Percentiles rank a stretch among this genome's conserved stretches.
phyloP scores from a whole-genome alignment of 2,888 invertebrate species.

The Chymomyza caudatula region DNA sequence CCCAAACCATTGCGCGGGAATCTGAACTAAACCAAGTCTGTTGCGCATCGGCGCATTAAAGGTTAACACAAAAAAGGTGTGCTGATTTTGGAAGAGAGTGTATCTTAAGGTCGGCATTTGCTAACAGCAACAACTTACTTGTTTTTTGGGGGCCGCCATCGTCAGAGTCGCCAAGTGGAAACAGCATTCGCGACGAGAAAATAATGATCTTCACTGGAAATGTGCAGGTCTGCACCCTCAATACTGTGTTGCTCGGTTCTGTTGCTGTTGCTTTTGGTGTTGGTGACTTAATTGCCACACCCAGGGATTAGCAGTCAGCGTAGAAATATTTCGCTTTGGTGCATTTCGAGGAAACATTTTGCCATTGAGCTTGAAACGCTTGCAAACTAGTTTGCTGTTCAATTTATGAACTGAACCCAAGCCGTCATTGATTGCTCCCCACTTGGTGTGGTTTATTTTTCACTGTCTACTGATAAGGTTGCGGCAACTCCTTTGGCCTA shows the following conservation, averaged over 20 bases:
- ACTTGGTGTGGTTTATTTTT: background rate
- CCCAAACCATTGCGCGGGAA: no score
- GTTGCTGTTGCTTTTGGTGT: conserved; percentile 17
- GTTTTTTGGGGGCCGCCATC: conserved; percentile 32
- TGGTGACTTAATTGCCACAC: conserved; percentile 70
- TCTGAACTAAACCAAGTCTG: no score
- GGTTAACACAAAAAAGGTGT: no score
- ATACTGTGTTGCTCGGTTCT: no score
- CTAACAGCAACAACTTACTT: background rate
- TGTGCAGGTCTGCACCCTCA: conserved; percentile 33
- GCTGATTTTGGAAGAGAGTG: no score
- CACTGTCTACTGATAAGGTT: background rate
- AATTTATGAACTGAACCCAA: background rate
- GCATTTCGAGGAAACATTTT: background rate
- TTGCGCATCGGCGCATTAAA: no score
- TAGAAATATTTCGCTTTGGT: conserved; percentile 19
- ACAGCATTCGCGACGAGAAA: conserved; percentile 62
- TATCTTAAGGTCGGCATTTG: background rate
- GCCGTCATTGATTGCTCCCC: background rate
- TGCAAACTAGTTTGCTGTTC: background rate
- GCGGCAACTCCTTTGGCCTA: background rate
- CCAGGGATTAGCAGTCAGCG: conserved; percentile 42
- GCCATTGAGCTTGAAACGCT: background rate
- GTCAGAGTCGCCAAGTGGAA: conserved; percentile 9
- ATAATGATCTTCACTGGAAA: conserved; percentile 68